phyloP scores from a whole-genome alignment of 2,113 vertebrate species.

The Bolborhynchus lineola region DNA sequence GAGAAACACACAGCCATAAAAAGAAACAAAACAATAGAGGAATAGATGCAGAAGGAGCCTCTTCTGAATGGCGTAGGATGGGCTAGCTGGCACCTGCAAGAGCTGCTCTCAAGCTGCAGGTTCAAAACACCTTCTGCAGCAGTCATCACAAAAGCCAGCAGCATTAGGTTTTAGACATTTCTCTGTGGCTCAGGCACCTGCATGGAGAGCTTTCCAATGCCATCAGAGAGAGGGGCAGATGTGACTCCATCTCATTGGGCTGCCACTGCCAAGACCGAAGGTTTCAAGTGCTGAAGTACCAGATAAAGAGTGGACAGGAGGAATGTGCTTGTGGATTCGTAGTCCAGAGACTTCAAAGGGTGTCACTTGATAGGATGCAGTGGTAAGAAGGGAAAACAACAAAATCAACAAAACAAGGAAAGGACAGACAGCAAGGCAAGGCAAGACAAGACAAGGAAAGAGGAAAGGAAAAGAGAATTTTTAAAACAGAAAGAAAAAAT shows the following conservation, averaged over 20 bases:
- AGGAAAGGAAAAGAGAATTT: not conserved
- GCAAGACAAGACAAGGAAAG: too few species aligned
- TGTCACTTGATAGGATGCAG: fast-evolving
- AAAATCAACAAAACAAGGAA: not conserved
- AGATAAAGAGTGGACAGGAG: not conserved
- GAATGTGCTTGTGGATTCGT: not conserved
- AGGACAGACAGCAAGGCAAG: not conserved
- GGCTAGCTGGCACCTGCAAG: not conserved
- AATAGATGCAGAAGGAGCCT: not conserved
- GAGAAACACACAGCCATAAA: slow-evolving; percentile 53
- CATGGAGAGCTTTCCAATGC: fast-evolving
- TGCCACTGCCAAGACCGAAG: not conserved
- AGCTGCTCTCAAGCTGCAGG: not conserved
- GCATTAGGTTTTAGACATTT: fast-evolving
- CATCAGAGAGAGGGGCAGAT: not conserved
- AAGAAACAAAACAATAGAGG: slow-evolving; percentile 23
- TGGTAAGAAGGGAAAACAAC: not conserved
- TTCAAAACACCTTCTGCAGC: not conserved
- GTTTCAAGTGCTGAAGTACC: not conserved
- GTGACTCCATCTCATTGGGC: not conserved
- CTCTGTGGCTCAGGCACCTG: not conserved
- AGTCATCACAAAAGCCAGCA: not conserved
- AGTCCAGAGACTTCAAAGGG: not conserved
- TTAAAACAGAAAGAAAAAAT: not conserved
- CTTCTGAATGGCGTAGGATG: not conserved